Percentiles rank a stretch among this genome's conserved stretches.
Conservation (phyloP, 2,797 vertebrate species). For the Gila robusta region DNA sequence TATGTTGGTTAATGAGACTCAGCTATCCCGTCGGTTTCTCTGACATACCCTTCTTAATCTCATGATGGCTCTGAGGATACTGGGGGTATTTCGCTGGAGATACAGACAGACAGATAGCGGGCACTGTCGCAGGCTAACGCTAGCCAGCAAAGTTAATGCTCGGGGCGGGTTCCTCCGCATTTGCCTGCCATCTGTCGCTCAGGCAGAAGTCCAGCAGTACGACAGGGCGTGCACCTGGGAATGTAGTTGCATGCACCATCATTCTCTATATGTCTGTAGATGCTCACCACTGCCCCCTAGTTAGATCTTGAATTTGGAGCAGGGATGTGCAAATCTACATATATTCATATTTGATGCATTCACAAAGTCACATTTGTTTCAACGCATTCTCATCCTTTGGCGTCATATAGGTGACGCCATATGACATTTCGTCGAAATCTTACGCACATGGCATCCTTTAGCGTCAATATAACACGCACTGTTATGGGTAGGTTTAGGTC, state of each 20-base stretch:
- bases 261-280: slow-evolving; percentile 39
- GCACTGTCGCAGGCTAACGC: slow-evolving; percentile 55
- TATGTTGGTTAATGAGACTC: slow-evolving; percentile 75
- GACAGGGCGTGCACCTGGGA: slow-evolving; percentile 69
- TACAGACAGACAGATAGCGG: slow-evolving; percentile 69
- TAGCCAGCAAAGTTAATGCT: slow-evolving; percentile 74
- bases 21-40: slow-evolving; percentile 74
- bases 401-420: too few species aligned
- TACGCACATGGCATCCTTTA: too few species aligned
- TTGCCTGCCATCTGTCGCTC: slow-evolving; percentile 83
- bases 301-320: slow-evolving; percentile 54
- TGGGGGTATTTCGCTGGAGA: slow-evolving; percentile 66
- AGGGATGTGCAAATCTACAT: slow-evolving; percentile 49
- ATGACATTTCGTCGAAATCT: too few species aligned
- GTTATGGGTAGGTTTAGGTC: too few species aligned
- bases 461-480: too few species aligned
- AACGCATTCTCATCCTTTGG: too few species aligned
- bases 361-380: not conserved
- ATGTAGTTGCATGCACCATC: slow-evolving; percentile 56
- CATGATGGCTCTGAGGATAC: slow-evolving; percentile 69
- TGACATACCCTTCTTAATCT: slow-evolving; percentile 76
- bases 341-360: slow-evolving; percentile 32
- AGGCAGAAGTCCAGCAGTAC: slow-evolving; percentile 77
- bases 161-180: slow-evolving; percentile 78
- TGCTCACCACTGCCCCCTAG: slow-evolving; percentile 57